Percentiles rank a stretch among this genome's conserved stretches.
These are phyloP conservation scores for Megamerina dolium DNA, from an alignment of 2,888 invertebrate species.

Conservation along the genomic window DNA sequence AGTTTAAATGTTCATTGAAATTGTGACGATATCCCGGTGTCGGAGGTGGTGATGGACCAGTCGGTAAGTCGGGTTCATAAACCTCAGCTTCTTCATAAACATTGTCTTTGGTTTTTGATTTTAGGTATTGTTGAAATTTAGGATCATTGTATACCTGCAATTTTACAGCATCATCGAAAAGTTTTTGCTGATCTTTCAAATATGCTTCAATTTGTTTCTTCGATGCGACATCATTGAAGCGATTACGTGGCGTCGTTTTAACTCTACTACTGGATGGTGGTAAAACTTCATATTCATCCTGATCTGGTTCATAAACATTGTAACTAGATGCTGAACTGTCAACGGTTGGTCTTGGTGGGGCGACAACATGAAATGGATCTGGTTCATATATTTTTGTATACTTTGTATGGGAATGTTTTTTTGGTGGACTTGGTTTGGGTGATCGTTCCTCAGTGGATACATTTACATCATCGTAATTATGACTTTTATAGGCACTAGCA, in stretches of 20 bases:
- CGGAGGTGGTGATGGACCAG: constrained; percentile 26
- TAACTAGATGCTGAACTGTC: constrained; percentile 22
- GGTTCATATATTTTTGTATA: constrained; percentile 32
- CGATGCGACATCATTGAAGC: constrained; percentile 37
- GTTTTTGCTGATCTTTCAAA: constrained; percentile 37
- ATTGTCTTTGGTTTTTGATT: constrained; percentile 33
- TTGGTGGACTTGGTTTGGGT: constrained; percentile 15
- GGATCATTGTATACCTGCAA: constrained; percentile 37
- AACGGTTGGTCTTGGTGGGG: constrained; percentile 32
- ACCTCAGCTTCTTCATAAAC: constrained; percentile 28
- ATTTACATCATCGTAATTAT: constrained; percentile 24
- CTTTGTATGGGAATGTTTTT: constrained; percentile 26
- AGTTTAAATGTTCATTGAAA: constrained; percentile 24
- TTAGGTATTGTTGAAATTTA: constrained; percentile 36
- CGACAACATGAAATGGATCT: constrained; percentile 39
- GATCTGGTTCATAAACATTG: constrained; percentile 35
- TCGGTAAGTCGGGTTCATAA: constrained; percentile 26
- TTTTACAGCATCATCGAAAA: constrained; percentile 40
- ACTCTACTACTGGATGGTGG: constrained; percentile 11
- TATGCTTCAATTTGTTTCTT: constrained; percentile 41
- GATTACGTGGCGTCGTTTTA: constrained; percentile 28
- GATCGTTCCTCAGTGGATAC: constrained; percentile 24
- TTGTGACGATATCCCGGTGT: constrained; percentile 20
- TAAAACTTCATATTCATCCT: constrained; percentile 31
- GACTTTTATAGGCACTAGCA: constrained; percentile 21